Base-by-base conservation (phyloP, 2,888 invertebrate species). In the Drosophila mulleri region DNA sequence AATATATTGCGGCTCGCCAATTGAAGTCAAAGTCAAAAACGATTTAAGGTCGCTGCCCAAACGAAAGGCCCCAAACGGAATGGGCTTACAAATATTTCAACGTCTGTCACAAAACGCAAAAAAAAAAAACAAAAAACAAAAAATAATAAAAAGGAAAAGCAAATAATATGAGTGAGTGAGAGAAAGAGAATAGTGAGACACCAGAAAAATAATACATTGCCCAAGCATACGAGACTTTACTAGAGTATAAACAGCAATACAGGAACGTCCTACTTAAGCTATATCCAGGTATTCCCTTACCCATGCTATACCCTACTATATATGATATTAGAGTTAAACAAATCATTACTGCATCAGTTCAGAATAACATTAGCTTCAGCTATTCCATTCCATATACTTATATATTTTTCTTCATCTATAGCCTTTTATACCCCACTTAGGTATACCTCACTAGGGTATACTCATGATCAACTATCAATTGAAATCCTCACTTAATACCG, bases 1-100 rank as follows among this genome's bases (percentile, higher is more conserved):
- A 50, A 50, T 18, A 66, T 66, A 66, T 67, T 60, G 61, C 67
- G 69, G 66, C 23, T 44, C 44, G 72, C 56, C 66, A 69, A 75
- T 67, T 69, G 60, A 72, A 89, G 71, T 89, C 89, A 89, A 84
- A 89, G 88, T 87, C 83, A 87, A 83, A 89, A 84, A 82, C 71
- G 71, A 77, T 88, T 84, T 84, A 89, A 84, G 84, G 84, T 89
- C 84, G 80, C 63, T 73, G 64, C 70, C 66, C 52, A 44, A 44
- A 48, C 47, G 41, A 59, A 54, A 60, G 60, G 48, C 29, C 56
- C 60, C 44, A 45, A 69, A 56, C 41, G 69, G 73, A 35, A 35
- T 50, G 50, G 50, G 58, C 47, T 63, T 56, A 26, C 75, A 77
- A 50, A 63, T 54, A 75, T 80, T 67, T 75, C 20, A 23, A 54